Evolutionary conservation across 2,113 vertebrate genomes (phyloP).

Genomic region (Dipodomys merriami): DNA sequence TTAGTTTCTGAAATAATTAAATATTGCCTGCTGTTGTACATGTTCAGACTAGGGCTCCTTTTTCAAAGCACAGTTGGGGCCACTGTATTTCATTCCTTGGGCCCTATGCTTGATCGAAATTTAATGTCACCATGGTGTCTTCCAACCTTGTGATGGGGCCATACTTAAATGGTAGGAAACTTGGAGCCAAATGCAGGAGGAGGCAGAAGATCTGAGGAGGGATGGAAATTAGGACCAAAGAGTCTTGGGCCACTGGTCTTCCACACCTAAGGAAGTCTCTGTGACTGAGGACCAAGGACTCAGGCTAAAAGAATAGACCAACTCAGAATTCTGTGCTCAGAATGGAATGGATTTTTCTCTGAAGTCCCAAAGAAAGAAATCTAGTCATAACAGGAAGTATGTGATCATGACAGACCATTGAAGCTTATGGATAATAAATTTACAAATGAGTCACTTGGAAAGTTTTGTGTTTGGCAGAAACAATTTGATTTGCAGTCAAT

Average conservation of each 20-base stretch:
- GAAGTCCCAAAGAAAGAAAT: not conserved
- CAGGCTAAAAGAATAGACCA: not conserved
- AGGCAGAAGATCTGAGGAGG: not conserved
- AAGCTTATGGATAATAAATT: constrained; percentile 67
- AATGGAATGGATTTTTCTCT: not conserved
- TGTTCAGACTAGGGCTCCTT: constrained; percentile 15
- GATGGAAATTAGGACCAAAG: not conserved
- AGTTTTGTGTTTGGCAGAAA: constrained; percentile 75
- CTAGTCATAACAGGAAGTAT: not conserved
- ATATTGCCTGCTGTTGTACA: constrained; percentile 21
- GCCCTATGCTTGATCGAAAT: not conserved
- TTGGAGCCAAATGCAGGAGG: not conserved
- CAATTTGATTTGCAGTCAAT: constrained; percentile 68
- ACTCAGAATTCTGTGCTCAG: not conserved
- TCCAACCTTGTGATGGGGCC: not conserved
- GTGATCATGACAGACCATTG: not conserved
- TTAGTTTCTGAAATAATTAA: constrained; percentile 69
- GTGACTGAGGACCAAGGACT: not conserved
- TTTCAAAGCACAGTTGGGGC: not conserved
- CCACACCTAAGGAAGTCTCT: not conserved
- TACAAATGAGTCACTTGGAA: constrained; percentile 61
- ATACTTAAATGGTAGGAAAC: not conserved
- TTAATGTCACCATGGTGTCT: not conserved
- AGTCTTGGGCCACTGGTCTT: not conserved
- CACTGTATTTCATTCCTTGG: constrained; percentile 2